phyloP scores from a whole-genome alignment of 2,113 vertebrate species.

The Istiophorus platypterus region DNA sequence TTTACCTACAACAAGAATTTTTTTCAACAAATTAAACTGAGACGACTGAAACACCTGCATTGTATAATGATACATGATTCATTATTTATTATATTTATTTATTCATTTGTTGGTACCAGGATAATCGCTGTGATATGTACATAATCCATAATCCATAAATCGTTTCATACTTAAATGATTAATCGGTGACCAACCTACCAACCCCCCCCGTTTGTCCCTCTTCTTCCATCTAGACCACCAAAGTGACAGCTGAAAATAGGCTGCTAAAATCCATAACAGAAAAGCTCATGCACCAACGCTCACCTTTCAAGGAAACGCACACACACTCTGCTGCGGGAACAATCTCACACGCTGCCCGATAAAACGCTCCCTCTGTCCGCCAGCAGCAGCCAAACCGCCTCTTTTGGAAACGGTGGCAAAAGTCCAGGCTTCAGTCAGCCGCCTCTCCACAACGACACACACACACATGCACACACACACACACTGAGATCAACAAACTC shows the following conservation, averaged over 20 bases:
- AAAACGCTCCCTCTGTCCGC: conserved; percentile 38
- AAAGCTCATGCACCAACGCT: conserved; percentile 5
- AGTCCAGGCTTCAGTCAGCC: conserved; percentile 39
- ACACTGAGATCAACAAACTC: conserved; percentile 11
- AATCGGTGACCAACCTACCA: not conserved
- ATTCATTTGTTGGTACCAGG: not conserved
- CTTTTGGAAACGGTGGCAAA: conserved; percentile 53
- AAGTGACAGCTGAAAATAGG: conserved; percentile 32
- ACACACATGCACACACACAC: no score
- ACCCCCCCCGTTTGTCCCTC: no score
- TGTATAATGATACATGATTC: not conserved
- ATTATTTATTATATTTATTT: not conserved
- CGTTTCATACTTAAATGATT: not conserved
- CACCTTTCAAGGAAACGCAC: conserved; percentile 40
- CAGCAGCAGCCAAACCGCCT: conserved; percentile 45
- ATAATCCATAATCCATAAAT: no score
- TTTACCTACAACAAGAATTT: no score
- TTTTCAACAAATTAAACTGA: not conserved
- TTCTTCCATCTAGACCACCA: not conserved
- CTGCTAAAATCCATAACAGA: conserved; percentile 15
- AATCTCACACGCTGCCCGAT: conserved; percentile 40
- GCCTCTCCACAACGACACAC: conserved; percentile 14
- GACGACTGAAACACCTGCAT: not conserved
- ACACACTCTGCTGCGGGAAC: conserved; percentile 38
- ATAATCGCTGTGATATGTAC: not conserved